Percentiles rank a stretch among this genome's conserved stretches.
These are phyloP conservation scores for Parapsyche elsis DNA, from an alignment of 1,140 invertebrate species.

Conservation along the genomic window DNA sequence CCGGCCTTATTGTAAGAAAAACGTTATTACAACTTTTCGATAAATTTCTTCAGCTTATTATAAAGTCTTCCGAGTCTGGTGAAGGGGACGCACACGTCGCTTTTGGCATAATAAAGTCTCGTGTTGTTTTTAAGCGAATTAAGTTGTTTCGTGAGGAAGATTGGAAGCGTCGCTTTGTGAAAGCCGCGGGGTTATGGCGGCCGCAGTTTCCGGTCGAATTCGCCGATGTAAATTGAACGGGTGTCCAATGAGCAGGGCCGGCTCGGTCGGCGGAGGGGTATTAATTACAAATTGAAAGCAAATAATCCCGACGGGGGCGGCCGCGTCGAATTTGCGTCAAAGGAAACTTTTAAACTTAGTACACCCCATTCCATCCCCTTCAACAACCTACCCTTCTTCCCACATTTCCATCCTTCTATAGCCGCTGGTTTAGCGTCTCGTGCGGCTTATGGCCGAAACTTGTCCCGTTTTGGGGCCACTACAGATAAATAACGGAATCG, in stretches of 20 bases:
- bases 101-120: no score
- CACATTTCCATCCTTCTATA: background rate
- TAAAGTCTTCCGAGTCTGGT: no score
- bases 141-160: background rate
- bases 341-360: conserved; percentile 36
- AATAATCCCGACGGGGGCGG: conserved; percentile 28
- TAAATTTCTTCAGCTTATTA: no score
- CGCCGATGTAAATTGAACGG: conserved; percentile 13
- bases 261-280: conserved; percentile 12
- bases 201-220: background rate
- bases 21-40: no score
- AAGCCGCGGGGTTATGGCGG: background rate
- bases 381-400: background rate
- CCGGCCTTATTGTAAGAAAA: no score
- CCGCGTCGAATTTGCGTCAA: conserved; percentile 24
- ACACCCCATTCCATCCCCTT: background rate
- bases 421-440: background rate
- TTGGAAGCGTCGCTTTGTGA: background rate
- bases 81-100: no score
- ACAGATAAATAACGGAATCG: conserved; percentile 23
- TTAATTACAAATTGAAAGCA: conserved; percentile 43
- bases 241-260: background rate
- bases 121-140: no score
- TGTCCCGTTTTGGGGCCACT: background rate
- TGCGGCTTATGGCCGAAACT: conserved; percentile 18